Base-by-base conservation (phyloP, 2,113 vertebrate genomes). In the Festucalex cinctus region DNA sequence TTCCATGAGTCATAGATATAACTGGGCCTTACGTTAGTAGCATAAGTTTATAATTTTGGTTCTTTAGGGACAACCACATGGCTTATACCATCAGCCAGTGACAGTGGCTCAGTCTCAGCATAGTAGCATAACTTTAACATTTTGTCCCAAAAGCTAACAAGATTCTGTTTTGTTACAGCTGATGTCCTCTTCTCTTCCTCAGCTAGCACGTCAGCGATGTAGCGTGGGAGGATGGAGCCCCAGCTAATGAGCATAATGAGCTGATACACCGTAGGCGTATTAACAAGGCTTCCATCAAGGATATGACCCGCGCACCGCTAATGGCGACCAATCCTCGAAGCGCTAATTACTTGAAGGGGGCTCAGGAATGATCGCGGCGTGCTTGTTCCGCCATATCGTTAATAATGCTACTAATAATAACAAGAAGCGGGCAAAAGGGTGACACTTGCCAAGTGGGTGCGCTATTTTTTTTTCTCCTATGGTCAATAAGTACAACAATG, bases 401-500 rank as follows among this genome's bases (percentile, higher is more conserved):
- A 16, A 8, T 32, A 57, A 57, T 32, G 9, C 7, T 17, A 44
- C 12, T 49, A 68, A 51, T 61, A 12, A 72, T 56, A 62, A 70
- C 65, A 37, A 57, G 24, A 63, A 20, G 2, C 0, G 63, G 35
- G 61, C 54, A 60, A 69, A 68, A 26, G 17, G 46, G 14, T 14
- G 65, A 76, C 68, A 73, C 24, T 14, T 61, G 65, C 66, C 66
- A 68, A 65, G 71, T 60, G 43, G 68, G 63, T 57, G 1, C 3
- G 1, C 46, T 73, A n/a, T 67, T 67, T 51, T 60, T 65, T 46
- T 48, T 22, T 24, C 51, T 54, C 13, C 74, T 65, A 32, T 43
- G 26, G 19, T 79, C 65, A 53, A 43, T 37, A 67, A 46, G 24
- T 61, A 53, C 46, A 73, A 80, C 77, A 76, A 83, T 32, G 54